Conservation (phyloP, 2,113 vertebrate species). For the Pterocles gutturalis region DNA sequence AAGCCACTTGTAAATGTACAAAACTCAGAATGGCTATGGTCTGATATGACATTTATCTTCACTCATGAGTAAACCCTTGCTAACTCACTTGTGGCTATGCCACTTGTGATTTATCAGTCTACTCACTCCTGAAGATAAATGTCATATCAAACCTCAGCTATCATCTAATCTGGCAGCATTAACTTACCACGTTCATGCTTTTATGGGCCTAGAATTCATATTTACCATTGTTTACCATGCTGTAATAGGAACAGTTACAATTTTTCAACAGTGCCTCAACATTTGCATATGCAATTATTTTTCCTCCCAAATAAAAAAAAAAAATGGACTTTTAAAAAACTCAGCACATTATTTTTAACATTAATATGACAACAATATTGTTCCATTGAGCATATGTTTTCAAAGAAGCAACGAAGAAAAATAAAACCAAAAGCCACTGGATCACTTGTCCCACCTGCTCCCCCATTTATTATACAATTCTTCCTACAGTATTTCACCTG, state of each 20-base stretch:
- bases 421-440: background rate
- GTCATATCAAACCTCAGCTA: constrained; percentile 72
- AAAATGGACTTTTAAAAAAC: fast-evolving
- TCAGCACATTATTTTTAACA: background rate
- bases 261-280: background rate
- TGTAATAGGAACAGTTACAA: background rate
- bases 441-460: background rate
- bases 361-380: background rate
- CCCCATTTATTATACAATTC: background rate
- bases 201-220: constrained; percentile 2
- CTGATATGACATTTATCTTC: constrained; percentile 72
- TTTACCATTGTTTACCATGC: background rate
- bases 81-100: constrained; percentile 75
- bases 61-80: constrained; percentile 74
- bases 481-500: background rate
- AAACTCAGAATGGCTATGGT: constrained; percentile 44
- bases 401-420: background rate
- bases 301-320: background rate
- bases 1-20: background rate
- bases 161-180: constrained; percentile 72
- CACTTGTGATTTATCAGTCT: constrained; percentile 76
- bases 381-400: background rate
- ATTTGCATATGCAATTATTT: background rate
- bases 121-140: constrained; percentile 75
- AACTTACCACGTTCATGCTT: constrained; percentile 53